Percentiles rank a stretch among this genome's conserved stretches.
These are phyloP conservation scores for Drosophila persimilis DNA, from an alignment of 1,140 invertebrate genomes.

Conservation along the genomic window DNA sequence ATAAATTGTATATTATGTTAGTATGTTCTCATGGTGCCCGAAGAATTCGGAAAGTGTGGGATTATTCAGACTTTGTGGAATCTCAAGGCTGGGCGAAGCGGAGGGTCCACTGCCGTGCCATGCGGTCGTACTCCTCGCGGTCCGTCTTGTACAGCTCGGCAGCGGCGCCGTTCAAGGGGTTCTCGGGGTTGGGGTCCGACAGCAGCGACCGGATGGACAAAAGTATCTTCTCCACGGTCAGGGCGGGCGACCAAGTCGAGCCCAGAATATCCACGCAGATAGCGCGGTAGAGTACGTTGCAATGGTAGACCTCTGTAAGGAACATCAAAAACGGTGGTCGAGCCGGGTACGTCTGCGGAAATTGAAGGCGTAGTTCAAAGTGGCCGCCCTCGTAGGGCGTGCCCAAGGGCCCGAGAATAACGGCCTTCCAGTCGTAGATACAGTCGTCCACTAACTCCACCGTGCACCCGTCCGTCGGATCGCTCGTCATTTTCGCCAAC, in stretches of 20 bases:
- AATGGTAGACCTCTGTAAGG: constrained; percentile 92
- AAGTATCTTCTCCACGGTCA: constrained; percentile 97
- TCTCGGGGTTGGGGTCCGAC: constrained; percentile 98
- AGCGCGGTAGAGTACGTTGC: constrained; percentile 88
- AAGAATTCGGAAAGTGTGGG: no score
- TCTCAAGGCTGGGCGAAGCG: constrained; percentile 91
- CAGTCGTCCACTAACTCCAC: not conserved
- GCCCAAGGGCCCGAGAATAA: constrained; percentile 86
- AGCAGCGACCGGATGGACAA: constrained; percentile 97
- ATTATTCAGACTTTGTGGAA: no score
- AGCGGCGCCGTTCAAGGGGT: constrained; percentile 97
- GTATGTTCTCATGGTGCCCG: no score
- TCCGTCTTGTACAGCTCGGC: constrained; percentile 96
- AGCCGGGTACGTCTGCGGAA: constrained; percentile 91
- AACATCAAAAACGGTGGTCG: constrained; percentile 91
- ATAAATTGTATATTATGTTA: no score
- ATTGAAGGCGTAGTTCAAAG: constrained; percentile 90
- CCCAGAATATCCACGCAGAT: constrained; percentile 91
- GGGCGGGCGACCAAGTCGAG: constrained; percentile 97
- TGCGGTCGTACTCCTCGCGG: constrained; percentile 93
- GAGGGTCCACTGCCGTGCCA: constrained; percentile 96
- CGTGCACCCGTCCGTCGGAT: constrained; percentile 12
- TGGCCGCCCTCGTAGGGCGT: constrained; percentile 90
- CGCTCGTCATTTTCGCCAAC: not conserved
- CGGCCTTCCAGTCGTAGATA: constrained; percentile 12